Evolutionary conservation across 2,797 vertebrate species (phyloP).

Genomic region (Apodemus agrarius): DNA sequence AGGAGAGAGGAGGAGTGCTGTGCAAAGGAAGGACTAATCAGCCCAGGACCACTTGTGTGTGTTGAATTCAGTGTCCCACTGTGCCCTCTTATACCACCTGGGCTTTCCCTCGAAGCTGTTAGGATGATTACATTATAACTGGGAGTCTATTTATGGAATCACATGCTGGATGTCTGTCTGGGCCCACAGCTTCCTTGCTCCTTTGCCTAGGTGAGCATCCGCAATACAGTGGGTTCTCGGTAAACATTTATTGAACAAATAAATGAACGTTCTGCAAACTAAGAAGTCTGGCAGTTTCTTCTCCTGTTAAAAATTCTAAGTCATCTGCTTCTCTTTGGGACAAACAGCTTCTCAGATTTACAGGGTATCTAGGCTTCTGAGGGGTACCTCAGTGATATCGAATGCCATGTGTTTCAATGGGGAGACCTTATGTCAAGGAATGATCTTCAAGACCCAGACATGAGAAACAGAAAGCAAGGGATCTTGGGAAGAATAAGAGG

Average conservation of each 20-base stretch:
- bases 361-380: background rate
- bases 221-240: background rate
- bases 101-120: constrained; percentile 1
- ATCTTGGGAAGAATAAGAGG: background rate
- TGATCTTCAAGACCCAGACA: background rate
- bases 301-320: constrained; percentile 27
- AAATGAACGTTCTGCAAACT: background rate
- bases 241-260: constrained; percentile 27
- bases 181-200: background rate
- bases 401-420: background rate
- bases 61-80: background rate
- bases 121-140: constrained; percentile 17
- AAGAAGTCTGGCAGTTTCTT: background rate
- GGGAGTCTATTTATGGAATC: background rate
- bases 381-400: background rate
- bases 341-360: background rate
- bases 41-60: background rate
- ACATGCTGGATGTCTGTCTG: background rate
- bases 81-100: background rate
- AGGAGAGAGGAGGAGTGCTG: background rate
- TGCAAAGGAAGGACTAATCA: background rate
- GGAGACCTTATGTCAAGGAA: background rate
- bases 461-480: background rate
- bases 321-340: background rate
- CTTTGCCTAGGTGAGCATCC: background rate